A percentile compares a stretch with the other conserved stretches of the same genome.
These are phyloP conservation scores for Baronia brevicornis DNA, from an alignment of 2,888 invertebrate species.

Conservation along the genomic window DNA sequence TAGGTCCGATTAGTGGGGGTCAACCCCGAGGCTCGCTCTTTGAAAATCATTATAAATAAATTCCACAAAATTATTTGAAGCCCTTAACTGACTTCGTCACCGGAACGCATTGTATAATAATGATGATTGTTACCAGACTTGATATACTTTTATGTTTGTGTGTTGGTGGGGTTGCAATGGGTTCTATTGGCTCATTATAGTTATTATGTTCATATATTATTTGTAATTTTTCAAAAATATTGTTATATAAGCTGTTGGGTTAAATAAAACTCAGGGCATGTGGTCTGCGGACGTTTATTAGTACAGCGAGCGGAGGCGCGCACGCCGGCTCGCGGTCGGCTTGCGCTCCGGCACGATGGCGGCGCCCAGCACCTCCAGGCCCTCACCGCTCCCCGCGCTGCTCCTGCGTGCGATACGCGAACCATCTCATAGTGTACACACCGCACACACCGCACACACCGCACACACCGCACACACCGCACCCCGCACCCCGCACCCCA, in stretches of 20 bases:
- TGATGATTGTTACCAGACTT: too few species aligned
- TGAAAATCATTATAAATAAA: too few species aligned
- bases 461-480: too few species aligned
- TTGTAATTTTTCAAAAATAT: not conserved
- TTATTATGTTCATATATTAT: not conserved
- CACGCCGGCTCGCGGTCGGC: constrained; percentile 64
- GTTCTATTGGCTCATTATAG: not conserved
- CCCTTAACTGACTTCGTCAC: too few species aligned
- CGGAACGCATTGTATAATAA: too few species aligned
- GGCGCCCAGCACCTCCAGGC: constrained; percentile 69
- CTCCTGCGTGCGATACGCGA: too few species aligned
- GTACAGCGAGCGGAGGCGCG: constrained; percentile 13
- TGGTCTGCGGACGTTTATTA: constrained; percentile 18
- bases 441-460: not conserved
- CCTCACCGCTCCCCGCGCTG: constrained; percentile 50
- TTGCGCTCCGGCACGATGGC: constrained; percentile 75
- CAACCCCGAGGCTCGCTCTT: too few species aligned
- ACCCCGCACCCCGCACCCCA: too few species aligned
- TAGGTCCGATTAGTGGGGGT: too few species aligned
- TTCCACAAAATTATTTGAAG: too few species aligned
- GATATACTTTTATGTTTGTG: too few species aligned
- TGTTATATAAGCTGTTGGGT: not conserved
- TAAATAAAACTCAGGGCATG: not conserved
- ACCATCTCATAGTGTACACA: constrained; percentile 6
- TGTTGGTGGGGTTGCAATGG: not conserved